Conservation (phyloP, 2,113 vertebrate genomes). For the Azemiops feae region DNA sequence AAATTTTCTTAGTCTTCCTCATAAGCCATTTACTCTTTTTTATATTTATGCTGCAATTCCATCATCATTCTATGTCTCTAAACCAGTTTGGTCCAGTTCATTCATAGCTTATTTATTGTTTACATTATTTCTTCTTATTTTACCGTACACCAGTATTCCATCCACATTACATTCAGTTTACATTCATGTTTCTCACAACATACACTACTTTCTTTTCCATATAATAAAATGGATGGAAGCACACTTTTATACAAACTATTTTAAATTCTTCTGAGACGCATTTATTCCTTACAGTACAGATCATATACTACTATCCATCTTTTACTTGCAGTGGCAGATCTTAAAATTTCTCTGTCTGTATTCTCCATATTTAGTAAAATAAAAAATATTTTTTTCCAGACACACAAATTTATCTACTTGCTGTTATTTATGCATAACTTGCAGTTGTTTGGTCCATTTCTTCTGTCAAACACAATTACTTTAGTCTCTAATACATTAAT, state of each 20-base stretch:
- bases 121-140: neutral
- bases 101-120: neutral
- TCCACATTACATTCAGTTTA: neutral
- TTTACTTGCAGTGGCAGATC: neutral
- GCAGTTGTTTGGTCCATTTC: neutral
- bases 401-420: neutral
- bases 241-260: neutral
- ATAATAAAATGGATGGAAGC: neutral
- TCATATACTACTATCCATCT: neutral
- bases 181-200: neutral
- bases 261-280: neutral
- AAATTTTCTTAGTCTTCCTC: neutral
- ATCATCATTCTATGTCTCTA: neutral
- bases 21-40: neutral
- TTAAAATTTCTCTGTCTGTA: neutral
- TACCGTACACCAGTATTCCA: neutral
- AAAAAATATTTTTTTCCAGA: neutral
- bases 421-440: neutral
- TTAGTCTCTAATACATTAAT: neutral
- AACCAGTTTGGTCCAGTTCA: neutral
- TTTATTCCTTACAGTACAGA: neutral
- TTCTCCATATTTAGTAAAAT: neutral
- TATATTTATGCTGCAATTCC: neutral
- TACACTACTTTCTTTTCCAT: neutral
- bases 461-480: neutral